phyloP scores from a whole-genome alignment of 2,888 invertebrate genomes.

The Drosophila pseudotalamancana region DNA sequence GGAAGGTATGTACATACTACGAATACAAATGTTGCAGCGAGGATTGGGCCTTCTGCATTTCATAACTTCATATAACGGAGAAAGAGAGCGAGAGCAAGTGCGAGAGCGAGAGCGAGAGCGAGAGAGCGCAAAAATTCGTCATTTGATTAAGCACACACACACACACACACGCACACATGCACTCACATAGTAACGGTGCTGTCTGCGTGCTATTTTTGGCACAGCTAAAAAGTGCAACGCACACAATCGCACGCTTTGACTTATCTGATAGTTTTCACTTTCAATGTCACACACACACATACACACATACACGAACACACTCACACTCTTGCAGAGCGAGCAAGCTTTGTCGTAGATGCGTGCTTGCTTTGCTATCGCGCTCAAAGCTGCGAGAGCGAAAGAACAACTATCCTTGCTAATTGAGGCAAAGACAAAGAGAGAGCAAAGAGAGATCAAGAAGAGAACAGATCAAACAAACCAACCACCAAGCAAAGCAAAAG shows the following conservation, averaged over 20 bases:
- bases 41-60: slow-evolving; percentile 9
- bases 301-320: background rate
- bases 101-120: too few species aligned
- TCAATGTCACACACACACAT: slow-evolving; percentile 55
- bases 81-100: too few species aligned
- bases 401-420: slow-evolving; percentile 6
- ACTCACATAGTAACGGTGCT: slow-evolving; percentile 1
- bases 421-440: slow-evolving; percentile 1
- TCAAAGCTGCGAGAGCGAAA: too few species aligned
- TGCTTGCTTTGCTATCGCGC: too few species aligned
- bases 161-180: background rate
- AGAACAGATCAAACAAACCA: background rate
- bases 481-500: background rate
- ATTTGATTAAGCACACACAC: background rate
- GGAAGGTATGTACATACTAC: slow-evolving; percentile 30
- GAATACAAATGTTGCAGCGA: background rate
- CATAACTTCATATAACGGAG: background rate
- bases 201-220: slow-evolving; percentile 36
- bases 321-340: background rate
- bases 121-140: slow-evolving; percentile 2
- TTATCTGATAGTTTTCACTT: slow-evolving; percentile 80
- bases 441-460: background rate
- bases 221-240: slow-evolving; percentile 62
- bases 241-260: slow-evolving; percentile 45
- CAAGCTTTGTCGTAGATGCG: too few species aligned